phyloP scores from a whole-genome alignment of 2,113 vertebrate species.

The Phaetusa simplex region DNA sequence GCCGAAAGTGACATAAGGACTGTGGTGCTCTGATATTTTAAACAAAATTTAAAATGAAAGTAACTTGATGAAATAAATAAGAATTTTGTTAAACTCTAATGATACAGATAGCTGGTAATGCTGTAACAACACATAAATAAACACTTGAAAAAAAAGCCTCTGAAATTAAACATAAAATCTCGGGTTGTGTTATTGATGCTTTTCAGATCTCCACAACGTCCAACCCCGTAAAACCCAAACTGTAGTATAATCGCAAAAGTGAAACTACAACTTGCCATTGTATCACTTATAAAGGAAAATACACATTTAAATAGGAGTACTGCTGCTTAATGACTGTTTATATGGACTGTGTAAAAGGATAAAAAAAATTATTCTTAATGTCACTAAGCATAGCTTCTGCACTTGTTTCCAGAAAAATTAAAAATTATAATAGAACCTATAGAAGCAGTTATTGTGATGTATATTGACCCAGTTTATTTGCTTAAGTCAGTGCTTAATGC shows the following conservation, averaged over 20 bases:
- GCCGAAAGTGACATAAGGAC: not conserved
- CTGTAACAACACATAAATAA: not conserved
- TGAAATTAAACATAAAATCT: not conserved
- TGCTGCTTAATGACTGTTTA: not conserved
- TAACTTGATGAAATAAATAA: not conserved
- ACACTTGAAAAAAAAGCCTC: not conserved
- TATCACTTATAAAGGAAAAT: not conserved
- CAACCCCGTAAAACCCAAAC: not conserved
- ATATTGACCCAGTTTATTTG: not conserved
- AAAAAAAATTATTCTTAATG: not conserved
- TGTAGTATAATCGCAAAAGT: not conserved
- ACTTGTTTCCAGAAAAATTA: not conserved
- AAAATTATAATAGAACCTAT: not conserved
- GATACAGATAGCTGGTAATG: not conserved
- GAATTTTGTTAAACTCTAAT: not conserved
- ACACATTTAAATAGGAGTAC: not conserved
- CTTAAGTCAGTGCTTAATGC: not conserved
- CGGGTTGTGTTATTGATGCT: not conserved
- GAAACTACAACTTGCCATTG: not conserved
- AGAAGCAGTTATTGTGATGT: not conserved
- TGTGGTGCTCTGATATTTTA: not conserved
- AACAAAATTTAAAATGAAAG: not conserved
- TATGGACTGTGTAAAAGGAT: not conserved
- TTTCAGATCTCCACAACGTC: conserved; percentile 1
- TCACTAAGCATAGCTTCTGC: not conserved